Base-by-base conservation (phyloP, 1,140 invertebrate species). In the Whitmania pigra region DNA sequence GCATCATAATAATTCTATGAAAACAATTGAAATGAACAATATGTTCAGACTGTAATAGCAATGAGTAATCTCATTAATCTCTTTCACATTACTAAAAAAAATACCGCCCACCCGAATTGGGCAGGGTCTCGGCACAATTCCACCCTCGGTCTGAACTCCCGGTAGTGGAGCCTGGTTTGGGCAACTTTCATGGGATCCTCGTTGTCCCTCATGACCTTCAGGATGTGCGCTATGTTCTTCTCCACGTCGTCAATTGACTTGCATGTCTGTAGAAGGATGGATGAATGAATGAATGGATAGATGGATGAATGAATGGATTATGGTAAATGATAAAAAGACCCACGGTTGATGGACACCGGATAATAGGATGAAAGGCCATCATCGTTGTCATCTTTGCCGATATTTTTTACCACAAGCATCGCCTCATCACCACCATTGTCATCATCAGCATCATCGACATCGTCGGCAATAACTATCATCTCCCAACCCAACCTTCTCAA, bases 141-240 rank as follows among this genome's bases (percentile, higher is more conserved):
- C 15, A 82, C 80, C 53, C 76, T 76, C 20, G 81, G 81, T 72
- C 81, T 75, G 74, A 71, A 77, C 22, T 78, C 77, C 63, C 81
- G 73, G 74, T 80, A 78, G 68, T 82, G 75, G 27, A 83, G 77
- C 53, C 82, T 76, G 9, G 81, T 82, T 75, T 83, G 81, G 22
- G 81, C 80, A 0, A 82, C 80, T 71, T 83, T 83, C 76, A 83
- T 77, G 53, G 82, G 80, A 67, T 81, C 79, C 63, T 83, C 82
- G 72, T 82, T 82, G 73, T 79, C 81, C 36, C 79, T 73, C 54
- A 82, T 82, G n/a, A 79, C 79, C 67, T 78, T 76, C 71, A 79
- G 78, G 40, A 82, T 68, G 25, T 76, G 77, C 18, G 74, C 78
- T 72, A 83, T 82, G 71, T 82, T 82, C 71, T 77, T 80, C 73